These are phyloP conservation scores for Erpornis zantholeuca DNA, from an alignment of 2,113 vertebrate species.

Conservation along the genomic window DNA sequence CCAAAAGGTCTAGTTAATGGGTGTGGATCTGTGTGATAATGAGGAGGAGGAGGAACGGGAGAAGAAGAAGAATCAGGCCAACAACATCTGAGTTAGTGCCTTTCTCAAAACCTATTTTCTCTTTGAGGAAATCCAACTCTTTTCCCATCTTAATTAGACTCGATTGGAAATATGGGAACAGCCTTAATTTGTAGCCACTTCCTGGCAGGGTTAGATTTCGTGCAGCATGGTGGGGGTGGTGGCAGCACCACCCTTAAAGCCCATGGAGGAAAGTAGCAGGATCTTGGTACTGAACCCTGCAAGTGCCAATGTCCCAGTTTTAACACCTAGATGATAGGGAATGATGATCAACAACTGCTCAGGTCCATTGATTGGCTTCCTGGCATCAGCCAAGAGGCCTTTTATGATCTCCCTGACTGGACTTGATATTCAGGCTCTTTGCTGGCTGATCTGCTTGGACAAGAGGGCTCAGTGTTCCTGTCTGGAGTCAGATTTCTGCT, in stretches of 20 bases:
- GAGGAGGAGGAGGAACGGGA: not conserved
- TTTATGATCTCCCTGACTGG: not conserved
- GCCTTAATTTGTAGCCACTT: not conserved
- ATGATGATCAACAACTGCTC: not conserved
- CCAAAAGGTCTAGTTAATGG: not conserved
- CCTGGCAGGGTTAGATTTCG: not conserved
- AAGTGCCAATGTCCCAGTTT: not conserved
- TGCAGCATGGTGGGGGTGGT: not conserved
- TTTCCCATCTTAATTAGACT: not conserved
- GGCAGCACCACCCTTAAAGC: not conserved
- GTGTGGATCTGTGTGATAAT: not conserved
- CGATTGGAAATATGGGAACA: not conserved
- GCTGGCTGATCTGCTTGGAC: not conserved
- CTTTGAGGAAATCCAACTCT: not conserved
- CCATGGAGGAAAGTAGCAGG: not conserved
- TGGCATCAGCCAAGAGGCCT: not conserved
- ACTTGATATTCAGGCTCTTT: not conserved
- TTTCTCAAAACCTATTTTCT: not conserved
- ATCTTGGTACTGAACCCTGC: not conserved
- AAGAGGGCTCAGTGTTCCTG: not conserved
- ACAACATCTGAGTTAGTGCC: accelerated
- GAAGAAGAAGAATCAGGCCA: not conserved
- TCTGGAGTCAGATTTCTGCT: not conserved
- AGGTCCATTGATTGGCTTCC: not conserved
- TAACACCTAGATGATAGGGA: not conserved